Percentiles rank a stretch among this genome's conserved stretches.
These are phyloP conservation scores for Habroteleia sp. DNA, from an alignment of 2,888 invertebrate species.

Conservation along the genomic window DNA sequence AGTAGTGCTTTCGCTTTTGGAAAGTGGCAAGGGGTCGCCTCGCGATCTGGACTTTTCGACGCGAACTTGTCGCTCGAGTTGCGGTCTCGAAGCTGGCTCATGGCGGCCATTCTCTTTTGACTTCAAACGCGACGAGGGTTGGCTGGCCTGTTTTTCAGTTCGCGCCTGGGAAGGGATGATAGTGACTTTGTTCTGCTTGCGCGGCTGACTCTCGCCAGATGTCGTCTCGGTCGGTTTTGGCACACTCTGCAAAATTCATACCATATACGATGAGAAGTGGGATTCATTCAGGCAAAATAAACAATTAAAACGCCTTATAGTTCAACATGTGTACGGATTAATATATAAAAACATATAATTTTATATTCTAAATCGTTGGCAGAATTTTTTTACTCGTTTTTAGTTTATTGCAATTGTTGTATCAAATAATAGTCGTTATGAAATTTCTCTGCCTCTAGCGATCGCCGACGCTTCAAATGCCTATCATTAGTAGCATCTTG, in stretches of 20 bases:
- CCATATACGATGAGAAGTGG: too few relatives aligned
- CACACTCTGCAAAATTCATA: slow-evolving; percentile 72
- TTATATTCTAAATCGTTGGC: too few relatives aligned
- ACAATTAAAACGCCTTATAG: too few relatives aligned
- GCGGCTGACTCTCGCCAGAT: slow-evolving; percentile 67
- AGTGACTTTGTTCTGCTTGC: slow-evolving; percentile 81
- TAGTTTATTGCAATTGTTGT: too few relatives aligned
- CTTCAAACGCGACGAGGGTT: slow-evolving; percentile 70
- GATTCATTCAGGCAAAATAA: too few relatives aligned
- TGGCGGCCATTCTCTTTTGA: slow-evolving; percentile 77
- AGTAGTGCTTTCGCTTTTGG: slow-evolving; percentile 79
- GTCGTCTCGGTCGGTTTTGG: slow-evolving; percentile 73
- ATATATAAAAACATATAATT: too few relatives aligned
- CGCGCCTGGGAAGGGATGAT: slow-evolving; percentile 80
- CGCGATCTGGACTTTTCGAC: slow-evolving; percentile 78
- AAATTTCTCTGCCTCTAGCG: too few relatives aligned
- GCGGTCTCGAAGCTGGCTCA: slow-evolving; percentile 75
- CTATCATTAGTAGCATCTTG: too few relatives aligned
- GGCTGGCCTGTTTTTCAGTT: slow-evolving; percentile 72
- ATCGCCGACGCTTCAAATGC: too few relatives aligned
- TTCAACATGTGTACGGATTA: background rate
- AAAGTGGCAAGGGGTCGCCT: slow-evolving; percentile 74
- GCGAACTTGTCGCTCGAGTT: slow-evolving; percentile 78
- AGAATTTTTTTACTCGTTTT: too few relatives aligned
- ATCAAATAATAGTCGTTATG: too few relatives aligned